Base-by-base conservation (phyloP, 2,888 invertebrate genomes). In the Apamea epomidion region DNA sequence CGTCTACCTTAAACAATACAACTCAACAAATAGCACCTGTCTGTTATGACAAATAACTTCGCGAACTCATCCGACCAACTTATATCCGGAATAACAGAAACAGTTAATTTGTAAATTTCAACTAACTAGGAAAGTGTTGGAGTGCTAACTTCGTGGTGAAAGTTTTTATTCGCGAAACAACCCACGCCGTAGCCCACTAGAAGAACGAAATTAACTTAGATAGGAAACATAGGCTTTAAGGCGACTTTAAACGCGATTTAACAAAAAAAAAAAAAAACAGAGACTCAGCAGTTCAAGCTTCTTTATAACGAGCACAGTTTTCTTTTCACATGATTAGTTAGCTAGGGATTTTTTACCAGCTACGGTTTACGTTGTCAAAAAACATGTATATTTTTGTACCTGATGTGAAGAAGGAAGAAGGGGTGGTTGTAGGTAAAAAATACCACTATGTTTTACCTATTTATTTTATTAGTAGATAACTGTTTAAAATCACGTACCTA, bases 61-160 rank as follows among this genome's bases (percentile, higher is more conserved):
- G 1, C 6, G 5, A 69, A 68, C 71, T 74, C 25, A 68, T 74
- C 74, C 29, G 32, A 78, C 60, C 4, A 76, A 73, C 14, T 74
- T 72, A 65, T 64, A 72, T 48, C 60, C 65, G 29, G 32, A 74
- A 78, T 74, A 84, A 70, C 70, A 64, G 45, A 76, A 70, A 75
- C 74, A 42, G 72, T 82, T 87, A 85, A 82, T 85, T 87, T 87
- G 74, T 70, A 82, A 80, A 82, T 84, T 86, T 82, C 60, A 65
- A 74, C 80, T 65, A 72, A 77, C 69, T 76, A 71, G 67, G 68
- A 65, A 81, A 88, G 79, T 71, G 65, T 81, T 71, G 60, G 74
- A 68, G 71, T 32, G 68, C 48, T 73, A 87, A 88, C 83, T 88
- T 81, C n/a, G 48, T 5, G 62, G 54, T 51, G 12, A 7, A 81